Evolutionary conservation across 2,888 invertebrate species (phyloP), one percentile per base, ranked within the genome.

Genomic region (Drosophila ochracea): DNA sequence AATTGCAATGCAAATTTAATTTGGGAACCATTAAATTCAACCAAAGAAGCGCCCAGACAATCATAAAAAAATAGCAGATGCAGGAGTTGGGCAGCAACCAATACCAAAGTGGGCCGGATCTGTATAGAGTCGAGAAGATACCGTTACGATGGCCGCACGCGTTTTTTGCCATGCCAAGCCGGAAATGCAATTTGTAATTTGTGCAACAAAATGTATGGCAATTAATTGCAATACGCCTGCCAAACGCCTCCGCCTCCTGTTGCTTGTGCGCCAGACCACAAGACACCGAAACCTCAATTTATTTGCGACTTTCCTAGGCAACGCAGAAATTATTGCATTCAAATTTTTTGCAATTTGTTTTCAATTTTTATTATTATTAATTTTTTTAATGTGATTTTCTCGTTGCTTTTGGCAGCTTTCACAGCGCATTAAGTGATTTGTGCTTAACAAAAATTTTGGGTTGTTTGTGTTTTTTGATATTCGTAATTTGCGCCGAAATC

Each of bases 171-270:
- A 41, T 68, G 80, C 84, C 83, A 87, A 89, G 60, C 90, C 89
- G 89, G 89, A 89, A 91, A 90, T 84, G 90, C 90, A 89, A 91
- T 84, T 88, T 90, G 91, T 83, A 77, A 73, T 85, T 76, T 74
- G 73, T 86, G 78, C 82, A 77, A 66, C 81, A 75, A 69, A 73
- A 86, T 89, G 79, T 90, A 84, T 75, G 61, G 89, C 89, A 89
- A 87, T 89, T 90, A 87, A 85, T 89, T 90, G 78, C 80, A 70
- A 65, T 74, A 54, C 66, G 65, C 43, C 73, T 68, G 67, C 57
- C 19, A 6, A 25, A 55, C 25, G 35, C 35, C 35, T 16, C 54
- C 49, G 16, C 6, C 55, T 63, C 62, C 65, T 59, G 70, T 39
- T 54, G 69, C 72, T 35, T 69, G 72, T 72, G 78, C 85, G 90